Conservation (phyloP, 2,797 vertebrate genomes). For the Siniperca scherzeri region DNA sequence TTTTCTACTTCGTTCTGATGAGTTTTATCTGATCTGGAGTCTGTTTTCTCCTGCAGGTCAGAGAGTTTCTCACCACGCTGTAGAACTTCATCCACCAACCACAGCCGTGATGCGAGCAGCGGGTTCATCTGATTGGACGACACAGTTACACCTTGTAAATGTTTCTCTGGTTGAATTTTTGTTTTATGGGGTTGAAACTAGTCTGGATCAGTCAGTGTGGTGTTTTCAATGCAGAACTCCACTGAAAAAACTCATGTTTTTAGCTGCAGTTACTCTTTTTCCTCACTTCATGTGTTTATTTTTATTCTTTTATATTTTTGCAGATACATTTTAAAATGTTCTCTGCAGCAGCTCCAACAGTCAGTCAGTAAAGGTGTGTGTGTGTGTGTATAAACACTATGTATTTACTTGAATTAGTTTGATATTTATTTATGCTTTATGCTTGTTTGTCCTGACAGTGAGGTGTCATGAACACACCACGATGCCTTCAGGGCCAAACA, state of each 20-base stretch:
- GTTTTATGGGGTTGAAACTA: background rate
- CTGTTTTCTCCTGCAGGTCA: constrained; percentile 69
- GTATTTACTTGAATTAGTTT: background rate
- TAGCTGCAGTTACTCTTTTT: background rate
- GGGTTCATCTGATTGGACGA: background rate
- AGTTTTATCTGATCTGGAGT: background rate
- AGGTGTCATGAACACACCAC: background rate
- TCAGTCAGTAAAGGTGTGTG: background rate
- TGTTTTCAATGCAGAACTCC: background rate
- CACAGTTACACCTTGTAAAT: background rate
- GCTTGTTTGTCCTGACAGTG: background rate
- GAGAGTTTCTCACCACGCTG: constrained; percentile 64
- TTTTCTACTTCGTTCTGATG: background rate
- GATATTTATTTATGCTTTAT: constrained; percentile 31
- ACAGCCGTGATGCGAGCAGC: background rate
- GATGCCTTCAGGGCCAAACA: background rate
- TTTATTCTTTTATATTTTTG: constrained; percentile 12
- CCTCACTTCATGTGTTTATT: background rate
- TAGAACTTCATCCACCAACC: constrained; percentile 40
- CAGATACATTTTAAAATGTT: background rate
- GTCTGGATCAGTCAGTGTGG: background rate
- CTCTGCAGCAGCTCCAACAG: background rate
- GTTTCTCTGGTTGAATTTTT: background rate
- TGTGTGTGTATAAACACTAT: background rate
- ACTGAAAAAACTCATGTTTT: background rate